Percentiles rank a stretch among this genome's conserved stretches.
These are phyloP conservation scores for Paramisgurnus dabryanus DNA, from an alignment of 2,113 vertebrate genomes.

Conservation along the genomic window DNA sequence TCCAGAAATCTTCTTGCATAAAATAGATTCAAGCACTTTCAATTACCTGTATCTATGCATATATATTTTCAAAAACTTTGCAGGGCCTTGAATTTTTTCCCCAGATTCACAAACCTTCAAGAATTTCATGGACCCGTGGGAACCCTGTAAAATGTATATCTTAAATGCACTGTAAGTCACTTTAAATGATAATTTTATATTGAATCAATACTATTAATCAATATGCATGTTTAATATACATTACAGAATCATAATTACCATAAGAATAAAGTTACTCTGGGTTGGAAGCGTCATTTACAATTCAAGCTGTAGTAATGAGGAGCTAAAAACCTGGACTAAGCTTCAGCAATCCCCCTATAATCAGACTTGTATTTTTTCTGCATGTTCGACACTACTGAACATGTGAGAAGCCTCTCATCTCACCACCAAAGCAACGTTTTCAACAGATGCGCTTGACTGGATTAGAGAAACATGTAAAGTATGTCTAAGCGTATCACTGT, in stretches of 20 bases:
- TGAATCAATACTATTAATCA: too few relatives aligned
- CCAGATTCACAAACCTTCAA: too few relatives aligned
- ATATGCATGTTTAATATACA: background rate
- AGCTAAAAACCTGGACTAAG: background rate
- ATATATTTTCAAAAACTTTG: too few relatives aligned
- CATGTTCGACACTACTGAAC: background rate
- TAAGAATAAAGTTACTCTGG: conserved; percentile 1
- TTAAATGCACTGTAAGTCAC: too few relatives aligned
- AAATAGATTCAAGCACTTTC: too few relatives aligned
- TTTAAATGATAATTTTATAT: too few relatives aligned
- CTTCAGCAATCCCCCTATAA: background rate
- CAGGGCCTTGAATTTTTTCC: too few relatives aligned
- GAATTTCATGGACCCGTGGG: too few relatives aligned
- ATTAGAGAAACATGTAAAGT: conserved; percentile 18
- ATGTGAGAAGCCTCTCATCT: conserved; percentile 17
- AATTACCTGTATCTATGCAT: too few relatives aligned
- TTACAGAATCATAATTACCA: conserved; percentile 16
- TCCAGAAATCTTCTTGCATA: too few relatives aligned
- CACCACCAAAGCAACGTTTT: background rate
- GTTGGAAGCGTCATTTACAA: conserved; percentile 24
- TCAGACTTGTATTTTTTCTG: background rate
- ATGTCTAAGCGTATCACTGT: conserved; percentile 12
- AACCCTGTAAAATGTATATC: too few relatives aligned
- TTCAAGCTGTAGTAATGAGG: background rate
- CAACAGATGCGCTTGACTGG: conserved; percentile 20